These are phyloP conservation scores for Ephydatia muelleri DNA, from an alignment of 37 sponge, comb jelly and placozoan species.

Conservation along the genomic window DNA sequence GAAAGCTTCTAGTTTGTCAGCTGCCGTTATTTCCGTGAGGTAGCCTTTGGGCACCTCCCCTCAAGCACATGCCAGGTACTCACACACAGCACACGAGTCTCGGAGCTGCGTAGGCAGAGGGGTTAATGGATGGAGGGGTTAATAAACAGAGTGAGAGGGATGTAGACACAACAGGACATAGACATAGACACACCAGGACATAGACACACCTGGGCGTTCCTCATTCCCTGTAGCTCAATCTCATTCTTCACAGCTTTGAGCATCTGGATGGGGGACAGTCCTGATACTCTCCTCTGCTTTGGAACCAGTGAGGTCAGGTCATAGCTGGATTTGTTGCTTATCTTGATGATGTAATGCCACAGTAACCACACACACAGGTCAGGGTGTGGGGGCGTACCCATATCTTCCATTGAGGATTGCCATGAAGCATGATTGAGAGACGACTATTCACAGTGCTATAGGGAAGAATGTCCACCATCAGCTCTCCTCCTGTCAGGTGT, in stretches of 20 bases:
- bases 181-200: background rate
- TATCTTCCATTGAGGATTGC: slow-evolving; percentile 41
- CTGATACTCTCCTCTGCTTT: slow-evolving; percentile 2
- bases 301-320: slow-evolving; percentile 33
- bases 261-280: slow-evolving; percentile 76
- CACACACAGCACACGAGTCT: slow-evolving; percentile 93
- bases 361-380: too few relatives aligned
- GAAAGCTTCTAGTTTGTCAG: slow-evolving; percentile 80
- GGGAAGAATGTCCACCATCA: slow-evolving; percentile 25
- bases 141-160: too few relatives aligned
- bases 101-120: slow-evolving; percentile 40
- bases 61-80: slow-evolving; percentile 93
- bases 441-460: slow-evolving; percentile 26
- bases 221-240: slow-evolving; percentile 87
- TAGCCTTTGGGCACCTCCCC: slow-evolving; percentile 65
- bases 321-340: slow-evolving; percentile 24
- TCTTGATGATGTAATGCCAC: slow-evolving; percentile 19
- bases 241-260: slow-evolving; percentile 95
- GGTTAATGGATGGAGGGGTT: background rate
- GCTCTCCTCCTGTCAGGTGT: slow-evolving; percentile 31
- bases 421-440: slow-evolving; percentile 3
- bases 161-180: too few relatives aligned
- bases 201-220: slow-evolving; percentile 80
- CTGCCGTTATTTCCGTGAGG: slow-evolving; percentile 80
- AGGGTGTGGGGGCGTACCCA: slow-evolving; percentile 60